Evolutionary conservation across 2,797 vertebrate genomes (phyloP), one percentile per base, ranked within the genome.

Genomic region (Myoxocephalus aenaeus): DNA sequence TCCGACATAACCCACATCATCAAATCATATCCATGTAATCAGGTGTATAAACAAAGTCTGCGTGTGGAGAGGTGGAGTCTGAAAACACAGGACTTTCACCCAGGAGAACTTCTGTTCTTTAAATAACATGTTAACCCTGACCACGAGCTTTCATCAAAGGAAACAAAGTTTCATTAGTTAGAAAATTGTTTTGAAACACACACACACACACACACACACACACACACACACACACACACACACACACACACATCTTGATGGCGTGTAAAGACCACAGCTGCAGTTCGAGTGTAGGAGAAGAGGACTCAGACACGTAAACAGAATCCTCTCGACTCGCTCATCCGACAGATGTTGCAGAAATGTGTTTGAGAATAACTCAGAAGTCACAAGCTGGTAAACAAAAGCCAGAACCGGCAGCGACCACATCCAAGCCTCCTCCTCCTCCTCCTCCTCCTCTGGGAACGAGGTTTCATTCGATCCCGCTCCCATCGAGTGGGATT

Each of bases 211-310:
- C 42, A 53, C 14, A 77, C 61, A 32, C 2, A 32, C 32, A 32
- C 32, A 32, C 32, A 32, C 32, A 32, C 32, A 32, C 32, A 32
- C 32, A 32, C 32, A 32, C 32, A 32, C 32, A 32, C 32, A 32
- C 32, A 32, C 32, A 32, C 32, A 32, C 32, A 2, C 32, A 32
- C 32, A 32, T 5, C 73, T 57, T 57, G 20, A 82, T 40, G 27
- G 40, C 59, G 61, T 67, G 27, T 70, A 87, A 84, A 80, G 2
- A 40, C 4, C 25, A 90, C 86, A 88, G 84, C 85, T 90, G 88
- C 53, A 38, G 44, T 17, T 2, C 2, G 57, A 4, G 1, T 25
- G 25, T 46, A 14, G 17, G 61, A 77, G 40, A 53, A 78, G 9
- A 75, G 51, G 66, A 46, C 48, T 62, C 56, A 77, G 69, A 76